Base-by-base conservation (phyloP, 2,888 invertebrate species). In the Apodemia zela region DNA sequence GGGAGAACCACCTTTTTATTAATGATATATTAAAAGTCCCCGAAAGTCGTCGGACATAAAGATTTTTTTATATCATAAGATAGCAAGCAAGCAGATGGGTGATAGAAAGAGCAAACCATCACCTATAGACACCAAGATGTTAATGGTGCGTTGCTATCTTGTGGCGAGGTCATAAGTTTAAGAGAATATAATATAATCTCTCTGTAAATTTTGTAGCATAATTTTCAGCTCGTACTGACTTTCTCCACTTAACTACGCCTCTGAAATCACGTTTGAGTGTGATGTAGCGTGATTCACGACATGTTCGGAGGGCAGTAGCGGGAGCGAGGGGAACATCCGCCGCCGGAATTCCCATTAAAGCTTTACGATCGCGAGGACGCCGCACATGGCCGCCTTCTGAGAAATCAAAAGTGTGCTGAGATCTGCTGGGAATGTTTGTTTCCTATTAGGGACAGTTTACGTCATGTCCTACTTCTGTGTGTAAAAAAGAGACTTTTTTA, bases 271-370 rank as follows among this genome's bases (percentile, higher is more conserved):
- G 17, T 8, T 47, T 47, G 8, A 47, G 8, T 47, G 47, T n/a
- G 17, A 45, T 47, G 17, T 47, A 25, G 57, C 6, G 15, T 57
- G 57, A 57, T 57, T 57, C 57, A 57, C 57, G 57, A 57, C 57
- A 57, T 25, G 8, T 57, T 57, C 7, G 8, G 57, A 47, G 47
- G 47, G 6, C 47, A 17, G 47, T 47, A 47, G 47, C n/a, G 25
- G 29, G 25, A 57, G 57, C 57, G 25, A 21, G 54, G 57, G 57
- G 57, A 57, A 57, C 60, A 18, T 8, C 60, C 63, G 42, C 61
- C 59, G 64, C 15, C 62, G 57, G 62, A 67, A 68, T 65, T 65
- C 66, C 67, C 66, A 68, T 72, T 69, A 72, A 71, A 65, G 70
- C 67, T 70, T 71, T 70, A 54, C 21, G 25, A 25, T 54, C 25